Percentiles rank a stretch among this genome's conserved stretches.
Evolutionary conservation across 2,888 invertebrate species (phyloP).

Genomic region (Agrenia bidenticulata): DNA sequence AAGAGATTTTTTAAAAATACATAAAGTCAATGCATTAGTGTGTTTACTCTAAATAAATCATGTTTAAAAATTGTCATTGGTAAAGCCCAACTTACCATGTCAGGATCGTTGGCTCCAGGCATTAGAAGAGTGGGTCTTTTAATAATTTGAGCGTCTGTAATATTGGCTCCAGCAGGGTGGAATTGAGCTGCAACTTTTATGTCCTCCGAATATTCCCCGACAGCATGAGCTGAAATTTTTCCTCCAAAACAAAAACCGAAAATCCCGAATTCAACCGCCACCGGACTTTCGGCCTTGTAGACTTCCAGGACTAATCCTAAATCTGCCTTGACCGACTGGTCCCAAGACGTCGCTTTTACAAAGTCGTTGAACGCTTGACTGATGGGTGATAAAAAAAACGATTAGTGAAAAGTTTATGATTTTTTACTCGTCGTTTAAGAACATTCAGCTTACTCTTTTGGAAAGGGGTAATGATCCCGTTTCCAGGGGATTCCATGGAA

Average conservation of each 20-base stretch:
- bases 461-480: slow-evolving; percentile 18
- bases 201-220: not conserved
- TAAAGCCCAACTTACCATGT: slow-evolving; percentile 11
- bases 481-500: slow-evolving; percentile 21
- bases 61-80: no score
- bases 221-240: slow-evolving; percentile 17
- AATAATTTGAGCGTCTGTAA: slow-evolving; percentile 8
- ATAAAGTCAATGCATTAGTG: not conserved
- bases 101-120: slow-evolving; percentile 20
- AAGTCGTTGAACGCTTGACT: slow-evolving; percentile 14
- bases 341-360: slow-evolving; percentile 17
- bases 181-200: slow-evolving; percentile 16
- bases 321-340: slow-evolving; percentile 17
- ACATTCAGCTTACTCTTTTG: slow-evolving; percentile 15
- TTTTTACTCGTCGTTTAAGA: not conserved
- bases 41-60: no score
- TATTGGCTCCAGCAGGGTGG: slow-evolving; percentile 14
- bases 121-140: slow-evolving; percentile 9
- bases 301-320: slow-evolving; percentile 6
- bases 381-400: not conserved
- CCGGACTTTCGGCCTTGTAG: slow-evolving; percentile 11
- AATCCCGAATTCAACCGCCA: slow-evolving; percentile 10
- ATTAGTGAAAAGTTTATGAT: not conserved
- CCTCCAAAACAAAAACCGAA: slow-evolving; percentile 24
- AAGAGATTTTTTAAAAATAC: not conserved